phyloP scores from a whole-genome alignment of 2,113 vertebrate genomes.

The Oreocharis arfaki region DNA sequence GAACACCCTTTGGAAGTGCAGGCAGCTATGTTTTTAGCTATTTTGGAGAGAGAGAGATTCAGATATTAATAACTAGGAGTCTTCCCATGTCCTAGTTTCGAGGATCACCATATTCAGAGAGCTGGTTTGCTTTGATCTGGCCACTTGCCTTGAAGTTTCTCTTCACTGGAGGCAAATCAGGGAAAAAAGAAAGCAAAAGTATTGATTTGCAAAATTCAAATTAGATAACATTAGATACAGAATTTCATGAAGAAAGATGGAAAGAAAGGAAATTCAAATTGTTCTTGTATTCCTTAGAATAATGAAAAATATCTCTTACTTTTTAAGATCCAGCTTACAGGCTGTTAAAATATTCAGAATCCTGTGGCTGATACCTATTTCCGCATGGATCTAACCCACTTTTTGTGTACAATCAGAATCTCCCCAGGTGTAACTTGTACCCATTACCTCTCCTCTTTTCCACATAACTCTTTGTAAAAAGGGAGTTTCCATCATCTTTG shows the following conservation, averaged over 20 bases:
- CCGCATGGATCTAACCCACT: neutral
- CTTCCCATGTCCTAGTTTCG: conserved; percentile 32
- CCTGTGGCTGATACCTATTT: neutral
- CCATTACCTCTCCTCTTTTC: neutral
- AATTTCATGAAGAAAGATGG: neutral
- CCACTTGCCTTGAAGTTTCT: conserved; percentile 33
- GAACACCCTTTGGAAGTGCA: neutral
- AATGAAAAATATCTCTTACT: neutral
- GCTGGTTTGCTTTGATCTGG: conserved; percentile 28
- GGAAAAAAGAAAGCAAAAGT: conserved; percentile 19
- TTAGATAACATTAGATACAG: neutral
- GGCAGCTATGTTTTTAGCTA: neutral
- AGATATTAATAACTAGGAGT: neutral
- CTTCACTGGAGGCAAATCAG: conserved; percentile 24
- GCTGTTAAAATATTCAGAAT: neutral
- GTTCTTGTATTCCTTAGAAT: neutral
- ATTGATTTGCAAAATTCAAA: conserved; percentile 44
- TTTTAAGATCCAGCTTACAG: neutral
- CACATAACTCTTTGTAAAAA: neutral
- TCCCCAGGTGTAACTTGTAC: neutral
- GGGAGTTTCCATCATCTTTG: neutral
- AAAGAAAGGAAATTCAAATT: neutral
- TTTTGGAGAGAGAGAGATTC: neutral
- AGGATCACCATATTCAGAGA: conserved; percentile 13
- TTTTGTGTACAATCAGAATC: neutral